Evolutionary conservation across 2,797 vertebrate genomes (phyloP), one percentile per base, ranked within the genome.

Genomic region (Poecilia picta): DNA sequence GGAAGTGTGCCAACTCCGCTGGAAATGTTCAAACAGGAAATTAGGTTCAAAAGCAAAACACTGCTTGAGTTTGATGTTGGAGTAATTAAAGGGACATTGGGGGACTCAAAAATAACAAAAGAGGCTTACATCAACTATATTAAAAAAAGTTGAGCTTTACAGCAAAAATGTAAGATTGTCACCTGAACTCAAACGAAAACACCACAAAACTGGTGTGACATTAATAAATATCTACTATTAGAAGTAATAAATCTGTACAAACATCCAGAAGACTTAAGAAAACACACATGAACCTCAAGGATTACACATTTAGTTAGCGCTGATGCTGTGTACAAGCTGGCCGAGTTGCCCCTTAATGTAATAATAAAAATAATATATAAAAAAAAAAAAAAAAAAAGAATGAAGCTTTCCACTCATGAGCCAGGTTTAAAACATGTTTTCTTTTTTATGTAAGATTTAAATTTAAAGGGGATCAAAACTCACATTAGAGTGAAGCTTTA

Each of bases 1-100:
- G 71, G 75, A 82, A 51, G 74, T 20, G 68, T 33, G 72, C 72
- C 79, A 71, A 78, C 15, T 36, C 25, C 3, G 6, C 66, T 33
- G 76, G 33, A 31, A 49, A 51, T 53, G 28, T 23, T 73, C 33
- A 43, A 16, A 43, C 11, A 57, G 20, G 33, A 77, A 10, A 51
- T 4, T 0, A 46, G 33, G 33, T 53, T 64, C 36, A 4, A 76
- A 77, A 46, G 4, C 41, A 68, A 66, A 74, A 71, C 64, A 47
- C 6, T 11, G 18, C 36, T 12, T 64, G 64, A 25, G 23, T 77
- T 59, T 31, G n/a, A 55, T 20, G 77, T 45, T 2, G 16, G 16
- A 25, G 16, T 33, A 75, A 51, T 74, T 47, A 72, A 81, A 78
- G 31, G 18, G 12, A 75, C 41, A 33, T 25, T 7, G 13, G 49